Base-by-base conservation (phyloP, 1,140 invertebrate species). In the Drosophila chauvacae region DNA sequence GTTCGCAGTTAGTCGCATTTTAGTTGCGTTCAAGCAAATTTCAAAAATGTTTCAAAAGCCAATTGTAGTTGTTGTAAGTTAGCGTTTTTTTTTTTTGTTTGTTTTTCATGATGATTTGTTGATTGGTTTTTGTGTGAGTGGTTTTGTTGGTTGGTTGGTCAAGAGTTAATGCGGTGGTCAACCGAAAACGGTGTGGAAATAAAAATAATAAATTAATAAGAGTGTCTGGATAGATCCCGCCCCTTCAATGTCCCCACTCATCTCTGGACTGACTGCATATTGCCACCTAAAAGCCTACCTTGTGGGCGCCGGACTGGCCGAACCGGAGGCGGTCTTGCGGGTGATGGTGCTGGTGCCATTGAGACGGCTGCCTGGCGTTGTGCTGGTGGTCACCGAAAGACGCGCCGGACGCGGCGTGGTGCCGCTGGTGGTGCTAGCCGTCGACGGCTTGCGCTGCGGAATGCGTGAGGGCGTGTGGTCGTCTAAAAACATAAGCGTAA, bases 401-500 rank as follows among this genome's bases (percentile, higher is more conserved):
- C 77, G 93, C 88, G 74, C 94, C 91, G 77, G 94, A 93, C 82
- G 94, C 93, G 65, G 94, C 91, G 90, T 91, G 20, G 90, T 81
- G 20, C 93, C 92, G 60, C 68, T 93, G 93, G 94, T 94, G 18
- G 93, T 94, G 4, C 94, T 94, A 7, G 95, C 94, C 20, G 93
- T 93, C 28, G 95, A 94, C 44, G 95, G 94, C 72, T 95, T 94
- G 63, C 94, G 93, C 92, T 95, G 94, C 47, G 96, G 96, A 91
- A 96, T 96, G 80, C 96, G 95, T 63, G 96, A 96, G 63, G 96
- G 95, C 35, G 95, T 96, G 63, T 93, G 94, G 81, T 96, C 95
- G 92, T 96, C 95, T 96, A 74, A 13, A 16, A 2, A 28, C 6
- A 20, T 7, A n/a, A 10, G 26, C 10, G n/a, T 37, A 11, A 16